A percentile compares a stretch with the other conserved stretches of the same genome.
Evolutionary conservation across 2,797 vertebrate species (phyloP).

Genomic region (Schizothorax lantsangensis): DNA sequence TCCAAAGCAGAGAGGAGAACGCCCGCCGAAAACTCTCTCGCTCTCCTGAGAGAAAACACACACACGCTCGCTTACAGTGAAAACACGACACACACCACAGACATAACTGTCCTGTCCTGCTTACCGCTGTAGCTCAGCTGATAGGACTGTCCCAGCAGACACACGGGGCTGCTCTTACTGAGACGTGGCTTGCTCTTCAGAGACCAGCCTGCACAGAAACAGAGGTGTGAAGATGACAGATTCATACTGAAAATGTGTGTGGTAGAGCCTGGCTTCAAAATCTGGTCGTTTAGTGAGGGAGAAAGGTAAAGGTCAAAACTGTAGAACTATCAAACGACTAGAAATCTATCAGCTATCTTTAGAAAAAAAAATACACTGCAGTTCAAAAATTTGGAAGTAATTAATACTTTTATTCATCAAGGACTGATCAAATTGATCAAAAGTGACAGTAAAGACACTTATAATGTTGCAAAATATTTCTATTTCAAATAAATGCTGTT

Average conservation of each 20-base stretch:
- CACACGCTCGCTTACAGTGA: not conserved
- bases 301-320: not conserved
- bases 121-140: conserved; percentile 80
- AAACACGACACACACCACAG: not conserved
- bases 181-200: conserved; percentile 74
- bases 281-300: not conserved
- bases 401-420: not conserved
- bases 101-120: not conserved
- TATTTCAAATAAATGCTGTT: not conserved
- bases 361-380: not conserved
- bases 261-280: not conserved
- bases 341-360: not conserved
- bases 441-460: not conserved
- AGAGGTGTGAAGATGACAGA: conserved; percentile 49
- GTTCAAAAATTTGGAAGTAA: not conserved
- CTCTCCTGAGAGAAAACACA: conserved; percentile 71
- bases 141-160: conserved; percentile 82
- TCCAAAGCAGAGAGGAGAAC: conserved; percentile 86
- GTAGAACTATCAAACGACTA: not conserved
- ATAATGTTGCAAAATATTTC: no score
- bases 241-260: not conserved
- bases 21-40: conserved; percentile 79
- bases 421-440: not conserved
- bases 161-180: conserved; percentile 80
- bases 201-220: not conserved